Evolutionary conservation across 2,888 invertebrate species (phyloP).

Genomic region (Diarsia mendica): DNA sequence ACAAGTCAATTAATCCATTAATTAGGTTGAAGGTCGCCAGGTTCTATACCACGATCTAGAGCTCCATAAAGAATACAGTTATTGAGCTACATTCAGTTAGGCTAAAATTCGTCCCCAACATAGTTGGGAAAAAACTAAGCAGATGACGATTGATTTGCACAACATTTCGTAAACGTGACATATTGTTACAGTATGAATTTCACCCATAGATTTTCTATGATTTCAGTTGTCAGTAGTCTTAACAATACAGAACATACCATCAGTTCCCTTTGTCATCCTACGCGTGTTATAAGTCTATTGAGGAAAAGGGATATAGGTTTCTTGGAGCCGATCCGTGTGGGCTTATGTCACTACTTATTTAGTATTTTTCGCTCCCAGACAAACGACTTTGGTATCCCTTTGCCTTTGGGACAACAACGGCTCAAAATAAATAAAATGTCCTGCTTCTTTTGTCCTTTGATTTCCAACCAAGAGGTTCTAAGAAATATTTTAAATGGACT

Average conservation of each 20-base stretch:
- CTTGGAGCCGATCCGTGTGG: slow-evolving; percentile 36
- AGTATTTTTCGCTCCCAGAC: slow-evolving; percentile 22
- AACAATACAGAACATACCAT: neutral
- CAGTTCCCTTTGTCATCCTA: slow-evolving; percentile 27
- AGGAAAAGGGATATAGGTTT: slow-evolving; percentile 35
- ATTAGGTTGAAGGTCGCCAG: too few relatives aligned
- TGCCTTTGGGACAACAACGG: neutral
- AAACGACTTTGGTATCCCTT: slow-evolving; percentile 17
- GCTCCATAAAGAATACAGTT: neutral
- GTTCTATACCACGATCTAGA: too few relatives aligned
- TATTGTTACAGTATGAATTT: neutral
- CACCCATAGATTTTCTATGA: neutral
- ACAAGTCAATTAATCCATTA: too few relatives aligned
- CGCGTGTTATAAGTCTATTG: slow-evolving; percentile 51
- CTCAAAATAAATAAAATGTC: neutral
- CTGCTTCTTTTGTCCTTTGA: neutral
- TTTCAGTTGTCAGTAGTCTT: neutral
- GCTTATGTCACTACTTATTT: slow-evolving; percentile 50
- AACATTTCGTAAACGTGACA: neutral
- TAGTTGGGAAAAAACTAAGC: neutral
- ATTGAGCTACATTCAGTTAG: neutral
- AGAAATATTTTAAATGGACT: neutral
- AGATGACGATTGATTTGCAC: neutral
- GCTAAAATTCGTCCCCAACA: neutral
- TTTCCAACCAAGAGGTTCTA: neutral